A percentile compares a stretch with the other conserved stretches of the same genome.
Conservation (phyloP, 2,888 invertebrate species). For the Thera britannica region DNA sequence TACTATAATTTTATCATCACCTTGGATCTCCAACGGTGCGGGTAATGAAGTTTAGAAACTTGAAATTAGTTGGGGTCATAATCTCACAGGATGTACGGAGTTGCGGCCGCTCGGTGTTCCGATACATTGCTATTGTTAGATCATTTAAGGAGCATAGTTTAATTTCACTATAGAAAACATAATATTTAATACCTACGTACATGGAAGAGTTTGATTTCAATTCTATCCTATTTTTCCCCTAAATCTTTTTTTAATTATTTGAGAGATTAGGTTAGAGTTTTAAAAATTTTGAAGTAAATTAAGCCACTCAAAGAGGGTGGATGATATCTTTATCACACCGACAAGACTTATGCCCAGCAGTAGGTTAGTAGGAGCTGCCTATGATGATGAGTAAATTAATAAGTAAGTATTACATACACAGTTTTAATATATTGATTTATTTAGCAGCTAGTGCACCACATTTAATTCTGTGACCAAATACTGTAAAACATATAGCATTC, state of each 20-base stretch:
- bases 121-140: slow-evolving; percentile 46
- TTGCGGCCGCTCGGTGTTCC: slow-evolving; percentile 34
- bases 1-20: slow-evolving; percentile 71
- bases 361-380: too few relatives aligned
- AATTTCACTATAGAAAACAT: slow-evolving; percentile 15
- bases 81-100: slow-evolving; percentile 63
- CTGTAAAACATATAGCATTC: background rate
- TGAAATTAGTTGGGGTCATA: slow-evolving; percentile 75
- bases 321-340: too few relatives aligned
- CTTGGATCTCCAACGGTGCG: slow-evolving; percentile 73
- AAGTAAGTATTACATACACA: too few relatives aligned
- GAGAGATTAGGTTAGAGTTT: too few relatives aligned
- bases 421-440: background rate
- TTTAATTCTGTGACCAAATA: background rate
- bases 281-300: too few relatives aligned
- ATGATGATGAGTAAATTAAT: too few relatives aligned
- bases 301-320: too few relatives aligned
- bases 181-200: too few relatives aligned
- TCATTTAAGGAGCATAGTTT: slow-evolving; percentile 46
- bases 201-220: too few relatives aligned
- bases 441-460: background rate
- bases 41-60: slow-evolving; percentile 78
- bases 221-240: too few relatives aligned
- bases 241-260: too few relatives aligned
- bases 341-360: too few relatives aligned